A percentile compares a stretch with the other conserved stretches of the same genome.
These are phyloP conservation scores for Notolepis coatsorum DNA, from an alignment of 2,797 vertebrate species.

Conservation along the genomic window DNA sequence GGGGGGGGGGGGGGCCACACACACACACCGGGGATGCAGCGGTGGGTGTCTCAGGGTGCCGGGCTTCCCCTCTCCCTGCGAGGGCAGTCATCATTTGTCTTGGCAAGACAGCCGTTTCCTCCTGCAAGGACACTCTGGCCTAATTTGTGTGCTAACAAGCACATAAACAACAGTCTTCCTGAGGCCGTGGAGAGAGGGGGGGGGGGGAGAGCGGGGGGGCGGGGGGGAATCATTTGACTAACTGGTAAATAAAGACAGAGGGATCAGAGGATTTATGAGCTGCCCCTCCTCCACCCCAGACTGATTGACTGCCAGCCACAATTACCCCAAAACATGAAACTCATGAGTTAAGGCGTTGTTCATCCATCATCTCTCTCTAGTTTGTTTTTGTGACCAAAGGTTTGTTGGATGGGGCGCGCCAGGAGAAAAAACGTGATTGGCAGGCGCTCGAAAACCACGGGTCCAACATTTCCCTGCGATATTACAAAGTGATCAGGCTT, in stretches of 20 bases:
- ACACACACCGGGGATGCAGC: slow-evolving; percentile 43
- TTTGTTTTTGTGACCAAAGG: slow-evolving; percentile 19
- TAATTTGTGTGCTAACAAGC: slow-evolving; percentile 80
- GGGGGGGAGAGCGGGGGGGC: slow-evolving; percentile 22
- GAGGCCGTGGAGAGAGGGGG: slow-evolving; percentile 36
- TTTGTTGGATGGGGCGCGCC: background rate
- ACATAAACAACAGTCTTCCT: slow-evolving; percentile 72
- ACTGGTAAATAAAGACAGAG: no score
- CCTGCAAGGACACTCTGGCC: slow-evolving; percentile 79
- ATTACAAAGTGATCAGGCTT: slow-evolving; percentile 21
- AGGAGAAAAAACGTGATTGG: slow-evolving; percentile 31
- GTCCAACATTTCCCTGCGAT: slow-evolving; percentile 13
- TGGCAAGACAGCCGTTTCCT: slow-evolving; percentile 68
- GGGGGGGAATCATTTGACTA: slow-evolving; percentile 53
- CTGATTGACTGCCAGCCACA: slow-evolving; percentile 29
- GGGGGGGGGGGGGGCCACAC: no score
- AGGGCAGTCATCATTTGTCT: slow-evolving; percentile 55
- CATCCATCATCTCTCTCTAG: background rate
- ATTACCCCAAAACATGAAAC: slow-evolving; percentile 6
- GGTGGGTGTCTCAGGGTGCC: slow-evolving; percentile 51
- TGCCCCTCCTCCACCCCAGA: slow-evolving; percentile 12
- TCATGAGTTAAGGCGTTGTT: background rate
- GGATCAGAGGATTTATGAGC: no score
- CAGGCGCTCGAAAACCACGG: slow-evolving; percentile 7
- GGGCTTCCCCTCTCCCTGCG: slow-evolving; percentile 53